These are phyloP conservation scores for Pterobdella sp. DNA, from an alignment of 2,888 invertebrate species.

Conservation along the genomic window DNA sequence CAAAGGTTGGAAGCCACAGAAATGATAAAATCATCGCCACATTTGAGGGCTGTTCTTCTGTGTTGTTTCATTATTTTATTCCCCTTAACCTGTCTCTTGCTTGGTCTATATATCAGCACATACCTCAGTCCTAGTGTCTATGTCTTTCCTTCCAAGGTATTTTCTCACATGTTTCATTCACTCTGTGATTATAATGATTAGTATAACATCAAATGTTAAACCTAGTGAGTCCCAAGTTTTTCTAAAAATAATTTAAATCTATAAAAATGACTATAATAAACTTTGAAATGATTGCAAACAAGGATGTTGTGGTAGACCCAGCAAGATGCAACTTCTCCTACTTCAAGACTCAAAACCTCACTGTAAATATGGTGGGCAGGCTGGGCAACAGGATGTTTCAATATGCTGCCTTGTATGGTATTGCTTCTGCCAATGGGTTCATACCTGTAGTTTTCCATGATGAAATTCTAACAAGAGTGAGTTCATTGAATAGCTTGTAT, in stretches of 20 bases:
- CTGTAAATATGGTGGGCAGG: slow-evolving; percentile 34
- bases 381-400: slow-evolving; percentile 39
- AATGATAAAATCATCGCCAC: background rate
- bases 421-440: slow-evolving; percentile 36
- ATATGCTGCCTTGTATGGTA: slow-evolving; percentile 37
- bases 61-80: slow-evolving; percentile 34
- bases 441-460: slow-evolving; percentile 28
- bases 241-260: background rate
- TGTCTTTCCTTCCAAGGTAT: slow-evolving; percentile 16
- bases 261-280: no score
- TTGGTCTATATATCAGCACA: slow-evolving; percentile 34
- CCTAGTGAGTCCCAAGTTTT: background rate
- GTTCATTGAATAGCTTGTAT: background rate
- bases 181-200: no score
- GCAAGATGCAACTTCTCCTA: slow-evolving; percentile 33
- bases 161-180: no score
- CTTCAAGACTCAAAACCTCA: slow-evolving; percentile 37
- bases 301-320: slow-evolving; percentile 34
- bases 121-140: slow-evolving; percentile 27
- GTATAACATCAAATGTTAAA: background rate
- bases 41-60: slow-evolving; percentile 9
- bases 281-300: no score
- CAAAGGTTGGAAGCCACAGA: no score
- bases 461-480: background rate
- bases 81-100: slow-evolving; percentile 33